phyloP scores from a whole-genome alignment of 1,140 invertebrate species.

The Ectropis grisescens region DNA sequence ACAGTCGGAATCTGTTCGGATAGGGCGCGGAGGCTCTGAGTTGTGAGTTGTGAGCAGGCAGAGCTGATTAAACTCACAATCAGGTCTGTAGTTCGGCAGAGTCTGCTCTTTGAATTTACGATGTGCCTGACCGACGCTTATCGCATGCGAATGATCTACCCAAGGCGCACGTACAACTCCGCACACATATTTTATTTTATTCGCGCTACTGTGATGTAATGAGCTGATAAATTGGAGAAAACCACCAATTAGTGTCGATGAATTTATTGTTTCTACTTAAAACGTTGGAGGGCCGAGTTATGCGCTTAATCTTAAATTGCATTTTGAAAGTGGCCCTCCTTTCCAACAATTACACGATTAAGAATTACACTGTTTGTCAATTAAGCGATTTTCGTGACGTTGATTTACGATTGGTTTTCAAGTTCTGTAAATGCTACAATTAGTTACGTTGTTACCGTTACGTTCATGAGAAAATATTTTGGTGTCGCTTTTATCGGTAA shows the following conservation, averaged over 20 bases:
- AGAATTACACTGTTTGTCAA: slow-evolving; percentile 38
- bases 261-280: slow-evolving; percentile 70
- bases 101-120: slow-evolving; percentile 64
- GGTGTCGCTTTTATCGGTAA: no score
- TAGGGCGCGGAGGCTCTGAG: slow-evolving; percentile 7
- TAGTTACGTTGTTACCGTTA: no score
- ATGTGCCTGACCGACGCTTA: slow-evolving; percentile 65
- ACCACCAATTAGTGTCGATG: slow-evolving; percentile 70
- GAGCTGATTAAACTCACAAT: slow-evolving; percentile 64
- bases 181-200: slow-evolving; percentile 69
- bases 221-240: slow-evolving; percentile 69
- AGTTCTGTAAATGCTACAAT: no score
- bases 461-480: no score
- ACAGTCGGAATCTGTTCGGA: no score
- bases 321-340: slow-evolving; percentile 46
- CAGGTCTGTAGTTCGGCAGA: slow-evolving; percentile 60
- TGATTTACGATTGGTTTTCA: no score
- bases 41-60: slow-evolving; percentile 26
- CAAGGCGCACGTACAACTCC: slow-evolving; percentile 56
- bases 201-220: slow-evolving; percentile 69
- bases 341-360: slow-evolving; percentile 53
- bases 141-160: slow-evolving; percentile 67
- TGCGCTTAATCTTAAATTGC: slow-evolving; percentile 59
- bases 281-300: slow-evolving; percentile 59
- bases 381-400: slow-evolving; percentile 18